Percentiles rank a stretch among this genome's conserved stretches.
Evolutionary conservation across 2,888 invertebrate genomes (phyloP).

Genomic region (Andrena dorsata): DNA sequence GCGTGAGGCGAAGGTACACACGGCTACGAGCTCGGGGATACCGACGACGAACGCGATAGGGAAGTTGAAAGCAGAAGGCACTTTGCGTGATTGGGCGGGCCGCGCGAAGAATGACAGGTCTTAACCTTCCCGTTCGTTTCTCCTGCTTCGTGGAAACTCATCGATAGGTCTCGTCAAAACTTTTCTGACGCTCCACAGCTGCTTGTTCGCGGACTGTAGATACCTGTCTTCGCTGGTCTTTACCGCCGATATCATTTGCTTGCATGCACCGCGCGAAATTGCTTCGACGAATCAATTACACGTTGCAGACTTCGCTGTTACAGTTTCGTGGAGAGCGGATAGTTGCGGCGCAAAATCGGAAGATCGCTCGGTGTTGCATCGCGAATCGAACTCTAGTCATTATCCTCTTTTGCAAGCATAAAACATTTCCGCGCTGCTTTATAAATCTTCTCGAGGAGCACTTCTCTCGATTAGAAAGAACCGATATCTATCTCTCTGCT

Average conservation of each 20-base stretch:
- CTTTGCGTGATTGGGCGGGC: conserved; percentile 78
- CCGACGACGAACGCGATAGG: conserved; percentile 45
- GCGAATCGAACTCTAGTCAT: conserved; percentile 8
- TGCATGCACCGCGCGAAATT: not conserved
- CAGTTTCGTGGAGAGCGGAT: not conserved
- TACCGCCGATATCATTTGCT: too few species aligned
- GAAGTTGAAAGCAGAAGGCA: conserved; percentile 68
- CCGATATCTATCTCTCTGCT: conserved; percentile 46
- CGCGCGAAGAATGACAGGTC: conserved; percentile 69
- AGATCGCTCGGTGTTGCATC: conserved; percentile 2
- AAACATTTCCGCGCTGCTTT: conserved; percentile 3
- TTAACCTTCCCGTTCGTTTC: conserved; percentile 66
- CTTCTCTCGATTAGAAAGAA: conserved; percentile 66
- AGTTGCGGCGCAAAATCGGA: not conserved
- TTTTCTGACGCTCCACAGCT: conserved; percentile 36
- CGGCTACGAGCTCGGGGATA: conserved; percentile 17
- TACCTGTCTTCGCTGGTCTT: too few species aligned
- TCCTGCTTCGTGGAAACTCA: conserved; percentile 21
- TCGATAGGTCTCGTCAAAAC: conserved; percentile 38
- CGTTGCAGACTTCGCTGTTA: not conserved
- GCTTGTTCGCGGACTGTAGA: too few species aligned
- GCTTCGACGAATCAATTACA: not conserved
- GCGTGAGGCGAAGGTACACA: conserved; percentile 36
- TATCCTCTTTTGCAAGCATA: not conserved
- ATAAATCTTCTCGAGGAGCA: conserved; percentile 60